Percentiles rank a stretch among this genome's conserved stretches.
Conservation (phyloP, 1,140 invertebrate species). For the Aphelenchoides fujianensis region DNA sequence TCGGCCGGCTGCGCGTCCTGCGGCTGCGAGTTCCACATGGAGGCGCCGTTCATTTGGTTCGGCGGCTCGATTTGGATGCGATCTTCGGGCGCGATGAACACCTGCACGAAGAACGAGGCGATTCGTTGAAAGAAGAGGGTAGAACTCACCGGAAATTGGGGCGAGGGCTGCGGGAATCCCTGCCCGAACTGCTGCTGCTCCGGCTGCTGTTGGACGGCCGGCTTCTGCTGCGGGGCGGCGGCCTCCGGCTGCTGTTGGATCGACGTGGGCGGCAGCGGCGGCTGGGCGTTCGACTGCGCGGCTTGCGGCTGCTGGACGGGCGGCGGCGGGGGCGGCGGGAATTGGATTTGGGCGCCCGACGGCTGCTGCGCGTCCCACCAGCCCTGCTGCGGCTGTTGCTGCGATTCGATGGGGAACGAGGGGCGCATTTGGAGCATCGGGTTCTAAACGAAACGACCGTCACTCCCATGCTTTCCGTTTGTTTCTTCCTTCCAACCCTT, state of each 20-base stretch:
- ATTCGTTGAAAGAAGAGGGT: too few relatives aligned
- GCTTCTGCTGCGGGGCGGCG: too few relatives aligned
- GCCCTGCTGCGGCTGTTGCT: not conserved
- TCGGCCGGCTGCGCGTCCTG: not conserved
- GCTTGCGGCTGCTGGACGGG: constrained; percentile 10
- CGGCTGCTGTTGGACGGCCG: too few relatives aligned
- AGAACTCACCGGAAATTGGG: constrained; percentile 21
- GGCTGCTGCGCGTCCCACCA: constrained; percentile 18
- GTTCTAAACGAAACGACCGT: too few relatives aligned
- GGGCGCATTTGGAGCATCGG: constrained; percentile 19
- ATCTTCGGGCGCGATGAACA: constrained; percentile 35
- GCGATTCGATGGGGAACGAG: constrained; percentile 27
- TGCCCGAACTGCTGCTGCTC: constrained; percentile 20
- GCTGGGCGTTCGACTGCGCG: not conserved
- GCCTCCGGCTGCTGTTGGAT: too few relatives aligned
- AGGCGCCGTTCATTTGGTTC: constrained; percentile 17
- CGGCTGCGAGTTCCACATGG: not conserved
- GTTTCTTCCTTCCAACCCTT: too few relatives aligned
- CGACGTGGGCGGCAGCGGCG: constrained; percentile 21
- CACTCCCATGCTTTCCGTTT: too few relatives aligned
- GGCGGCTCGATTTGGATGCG: constrained; percentile 35
- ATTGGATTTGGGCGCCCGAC: not conserved
- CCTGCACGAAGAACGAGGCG: constrained; percentile 27
- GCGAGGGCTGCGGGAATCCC: constrained; percentile 20
- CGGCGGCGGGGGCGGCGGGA: not conserved